Evolutionary conservation across 2,888 invertebrate genomes (phyloP), one percentile per base, ranked within the genome.

Genomic region (Drosophila seclusa): DNA sequence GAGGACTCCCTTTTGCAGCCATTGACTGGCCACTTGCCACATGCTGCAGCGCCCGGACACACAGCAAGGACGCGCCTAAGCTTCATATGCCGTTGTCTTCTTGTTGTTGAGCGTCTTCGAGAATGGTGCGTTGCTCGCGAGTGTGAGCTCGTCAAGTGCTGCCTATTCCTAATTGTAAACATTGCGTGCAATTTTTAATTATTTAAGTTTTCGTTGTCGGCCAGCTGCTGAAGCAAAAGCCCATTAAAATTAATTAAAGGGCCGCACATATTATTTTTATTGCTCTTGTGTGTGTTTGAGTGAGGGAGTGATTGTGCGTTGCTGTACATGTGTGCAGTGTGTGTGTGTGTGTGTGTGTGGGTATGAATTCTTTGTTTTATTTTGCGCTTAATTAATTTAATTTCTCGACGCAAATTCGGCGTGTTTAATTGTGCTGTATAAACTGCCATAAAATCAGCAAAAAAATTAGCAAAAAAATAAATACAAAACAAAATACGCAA

Each of bases 101-200:
- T 24, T 45, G 36, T 16, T 53, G 24, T 6, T 21, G 45, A 45
- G 24, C 24, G 11, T 31, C 50, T n/a, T 18, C 32, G 3, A 6
- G 38, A 16, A 11, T 63, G 38, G 6, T 16, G 40, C 24, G 45
- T 45, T 45, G 45, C 45, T 24, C 18, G 34, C 29, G 36, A n/a
- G 52, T 50, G 74, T 59, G 69, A 57, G 68, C 73, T 73, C 68
- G 77, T 73, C 76, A 77, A 73, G 73, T 71, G 89, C 88, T 85
- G 86, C 76, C 70, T 80, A 86, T 87, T 87, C 90, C 87, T 87
- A 87, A 88, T 86, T 90, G 82, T 90, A 86, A 88, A 88, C 90
- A 88, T 91, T 90, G 92, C 91, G 92, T 91, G 91, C 92, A 91
- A 91, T 92, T 90, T 90, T 86, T 92, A 91, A 89, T 91, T 91